These are phyloP conservation scores for Leptocoma aspasia DNA, from an alignment of 2,113 vertebrate species.

Conservation along the genomic window DNA sequence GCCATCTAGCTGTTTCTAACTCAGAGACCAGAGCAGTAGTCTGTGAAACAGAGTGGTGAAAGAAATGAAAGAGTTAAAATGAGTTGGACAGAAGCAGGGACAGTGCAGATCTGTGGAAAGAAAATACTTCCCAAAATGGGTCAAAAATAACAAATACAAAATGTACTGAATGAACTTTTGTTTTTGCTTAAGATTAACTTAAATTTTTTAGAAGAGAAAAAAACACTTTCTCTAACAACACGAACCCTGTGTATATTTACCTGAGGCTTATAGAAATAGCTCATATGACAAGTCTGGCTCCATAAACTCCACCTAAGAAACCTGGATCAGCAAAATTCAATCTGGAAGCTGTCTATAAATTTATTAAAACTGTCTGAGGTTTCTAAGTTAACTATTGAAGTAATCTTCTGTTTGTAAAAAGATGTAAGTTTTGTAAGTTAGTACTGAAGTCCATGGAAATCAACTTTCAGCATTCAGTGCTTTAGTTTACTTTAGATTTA, in stretches of 20 bases:
- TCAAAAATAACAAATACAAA: constrained; percentile 55
- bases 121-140: constrained; percentile 43
- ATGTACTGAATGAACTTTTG: constrained; percentile 48
- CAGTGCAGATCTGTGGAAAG: background rate
- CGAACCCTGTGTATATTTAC: constrained; percentile 52
- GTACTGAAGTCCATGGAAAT: background rate
- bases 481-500: background rate
- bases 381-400: constrained; percentile 3
- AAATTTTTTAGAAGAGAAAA: constrained; percentile 44
- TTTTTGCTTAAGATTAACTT: constrained; percentile 50
- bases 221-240: constrained; percentile 37
- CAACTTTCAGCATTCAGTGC: background rate
- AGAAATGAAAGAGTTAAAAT: constrained; percentile 26
- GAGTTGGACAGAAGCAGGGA: background rate
- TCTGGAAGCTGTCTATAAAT: constrained; percentile 46
- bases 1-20: background rate
- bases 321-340: constrained; percentile 49
- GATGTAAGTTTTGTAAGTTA: background rate
- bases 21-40: background rate
- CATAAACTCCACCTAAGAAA: constrained; percentile 36
- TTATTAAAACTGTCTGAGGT: constrained; percentile 40
- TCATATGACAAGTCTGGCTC: constrained; percentile 54
- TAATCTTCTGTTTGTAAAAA: constrained; percentile 26
- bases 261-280: constrained; percentile 60
- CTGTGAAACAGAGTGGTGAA: background rate